Base-by-base conservation (phyloP, 2,113 vertebrate genomes). In the Ptyas mucosa region DNA sequence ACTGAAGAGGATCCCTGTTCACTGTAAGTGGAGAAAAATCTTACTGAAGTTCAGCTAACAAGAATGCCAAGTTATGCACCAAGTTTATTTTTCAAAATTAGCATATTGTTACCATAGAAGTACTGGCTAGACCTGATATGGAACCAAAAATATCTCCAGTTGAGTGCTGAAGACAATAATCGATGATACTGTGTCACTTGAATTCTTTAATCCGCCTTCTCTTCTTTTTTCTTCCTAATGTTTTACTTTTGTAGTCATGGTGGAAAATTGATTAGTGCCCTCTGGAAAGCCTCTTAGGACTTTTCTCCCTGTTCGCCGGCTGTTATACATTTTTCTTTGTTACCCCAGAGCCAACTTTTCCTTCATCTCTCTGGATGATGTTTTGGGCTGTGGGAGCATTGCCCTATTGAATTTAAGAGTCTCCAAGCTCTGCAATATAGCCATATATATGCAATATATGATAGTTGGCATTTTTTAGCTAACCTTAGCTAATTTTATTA, bases 1-100 rank as follows among this genome's bases (percentile, higher is more conserved):
- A 99, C 99, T 23, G 98, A 98, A 97, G 98, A 99, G 97, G 99
- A 99, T 97, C 99, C 99, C 53, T 99, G 99, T 96, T 99, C 99
- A 94, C 97, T 99, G 99, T 99, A 96, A 99, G 99, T 98, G 52
- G 34, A 20, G n/a, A 86, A 53, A 24, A 11, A 39, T 64, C 10
- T 21, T 90, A 20, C 4, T 23, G 8, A 89, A 58, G 20, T 89
- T 85, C 34, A 51, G 26, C 20, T 85, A 21, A 85, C 21, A 58
- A 24, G 20, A 5, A 75, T 53, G 20, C 43, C 54, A 12, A 23
- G 5, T 24, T 91, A 1, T 51, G 20, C 29, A 3, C 11, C 2
- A n/a, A 64, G 51, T 12, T 58, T 91, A 53, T 34, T 53, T 52
- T 54, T 81, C 21, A 54, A 81, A 51, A 61, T 46, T 24, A 64